Evolutionary conservation across 2,888 invertebrate genomes (phyloP).

Genomic region (Tenodera sinensis): DNA sequence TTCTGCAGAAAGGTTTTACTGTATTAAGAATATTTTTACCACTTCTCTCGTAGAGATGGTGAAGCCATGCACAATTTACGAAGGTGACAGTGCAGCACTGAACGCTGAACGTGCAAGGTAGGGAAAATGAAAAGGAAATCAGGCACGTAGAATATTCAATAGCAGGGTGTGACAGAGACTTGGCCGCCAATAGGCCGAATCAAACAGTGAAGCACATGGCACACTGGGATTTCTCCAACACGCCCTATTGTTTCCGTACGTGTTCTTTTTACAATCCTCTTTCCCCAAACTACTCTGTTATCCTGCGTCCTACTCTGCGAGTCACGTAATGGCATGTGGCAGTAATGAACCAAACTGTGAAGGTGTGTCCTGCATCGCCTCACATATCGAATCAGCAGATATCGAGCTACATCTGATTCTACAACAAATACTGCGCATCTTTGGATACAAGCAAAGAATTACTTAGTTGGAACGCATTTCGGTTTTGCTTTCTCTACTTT

Average conservation of each 20-base stretch:
- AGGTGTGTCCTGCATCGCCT: not conserved
- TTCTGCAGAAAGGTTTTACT: no score
- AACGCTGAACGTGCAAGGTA: not conserved
- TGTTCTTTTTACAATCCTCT: not conserved
- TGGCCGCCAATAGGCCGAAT: not conserved
- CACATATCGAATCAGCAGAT: not conserved
- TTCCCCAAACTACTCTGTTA: not conserved
- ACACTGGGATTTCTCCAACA: not conserved
- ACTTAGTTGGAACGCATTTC: no score
- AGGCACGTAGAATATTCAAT: slow-evolving; percentile 16
- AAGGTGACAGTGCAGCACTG: not conserved
- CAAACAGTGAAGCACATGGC: not conserved
- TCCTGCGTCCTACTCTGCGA: not conserved
- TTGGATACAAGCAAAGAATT: no score
- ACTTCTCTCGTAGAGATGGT: not conserved
- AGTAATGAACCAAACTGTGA: not conserved
- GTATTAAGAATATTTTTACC: no score
- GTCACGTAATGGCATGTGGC: not conserved
- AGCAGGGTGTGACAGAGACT: not conserved
- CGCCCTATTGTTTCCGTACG: not conserved
- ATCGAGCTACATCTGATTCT: not conserved
- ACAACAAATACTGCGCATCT: no score
- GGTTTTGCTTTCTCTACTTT: no score
- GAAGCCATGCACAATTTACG: not conserved
- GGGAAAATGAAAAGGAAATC: slow-evolving; percentile 4